These are phyloP conservation scores for Paracentrotus lividus DNA, from an alignment of 53 echinoderm and acorn worm species.

Conservation along the genomic window DNA sequence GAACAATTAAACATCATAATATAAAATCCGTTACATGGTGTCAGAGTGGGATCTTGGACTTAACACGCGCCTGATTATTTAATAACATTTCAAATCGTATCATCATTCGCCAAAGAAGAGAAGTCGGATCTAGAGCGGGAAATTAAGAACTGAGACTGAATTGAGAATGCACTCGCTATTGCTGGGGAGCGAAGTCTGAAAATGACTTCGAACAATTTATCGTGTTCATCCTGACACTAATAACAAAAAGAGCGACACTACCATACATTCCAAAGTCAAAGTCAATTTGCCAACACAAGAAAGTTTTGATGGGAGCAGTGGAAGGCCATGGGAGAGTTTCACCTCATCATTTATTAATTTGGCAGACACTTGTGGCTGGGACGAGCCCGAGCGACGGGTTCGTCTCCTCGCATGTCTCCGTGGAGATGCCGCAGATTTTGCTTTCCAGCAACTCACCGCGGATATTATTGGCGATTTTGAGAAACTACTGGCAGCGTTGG, in stretches of 20 bases:
- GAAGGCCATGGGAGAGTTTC: conserved; percentile 57
- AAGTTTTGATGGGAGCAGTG: neutral
- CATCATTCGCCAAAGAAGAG: neutral
- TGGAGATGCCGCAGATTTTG: conserved; percentile 66
- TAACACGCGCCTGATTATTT: neutral
- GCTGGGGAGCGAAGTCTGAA: no score
- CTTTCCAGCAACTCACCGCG: conserved; percentile 40
- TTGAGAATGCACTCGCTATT: neutral
- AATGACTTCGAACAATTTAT: no score
- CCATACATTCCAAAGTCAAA: neutral
- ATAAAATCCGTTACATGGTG: neutral
- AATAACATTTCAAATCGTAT: neutral
- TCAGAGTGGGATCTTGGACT: neutral
- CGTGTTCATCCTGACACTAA: no score
- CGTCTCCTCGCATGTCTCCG: conserved; percentile 65
- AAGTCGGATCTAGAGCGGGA: conserved; percentile 11
- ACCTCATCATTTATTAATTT: conserved; percentile 28
- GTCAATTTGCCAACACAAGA: conserved; percentile 55
- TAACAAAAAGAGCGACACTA: no score
- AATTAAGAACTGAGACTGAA: neutral
- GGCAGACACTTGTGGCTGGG: conserved; percentile 67
- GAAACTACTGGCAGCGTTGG: neutral
- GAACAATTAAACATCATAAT: no score
- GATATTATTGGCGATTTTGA: neutral
- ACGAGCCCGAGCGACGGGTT: conserved; percentile 51